Base-by-base conservation (phyloP, 2,113 vertebrate genomes). In the Numenius arquata region DNA sequence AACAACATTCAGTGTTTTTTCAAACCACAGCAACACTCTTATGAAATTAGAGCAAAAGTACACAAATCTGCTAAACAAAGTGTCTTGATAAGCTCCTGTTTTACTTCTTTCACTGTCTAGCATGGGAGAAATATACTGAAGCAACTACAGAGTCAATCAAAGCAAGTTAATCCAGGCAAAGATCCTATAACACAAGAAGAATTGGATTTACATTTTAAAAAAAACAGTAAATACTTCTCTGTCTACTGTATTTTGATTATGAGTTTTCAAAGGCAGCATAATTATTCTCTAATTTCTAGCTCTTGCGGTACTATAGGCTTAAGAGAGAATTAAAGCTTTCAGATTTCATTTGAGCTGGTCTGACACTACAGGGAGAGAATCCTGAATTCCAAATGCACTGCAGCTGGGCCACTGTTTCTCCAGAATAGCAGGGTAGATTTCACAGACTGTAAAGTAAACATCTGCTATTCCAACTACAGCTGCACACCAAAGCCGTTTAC, bases 391-490 rank as follows among this genome's bases (percentile, higher is more conserved):
- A 47, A 93, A 74, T 18, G 27, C 25, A 34, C 26, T 50, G 32
- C 30, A 53, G 15, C 65, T 47, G 82, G 32, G 41, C 50, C 52
- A 71, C 25, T 38, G 19, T 85, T 94, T 96, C 82, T 65, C 43
- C 30, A 20, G 20, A 56, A 93, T 63, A 94, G 81, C n/a, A 8
- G 56, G 91, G 43, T 59, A 85, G 66, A 92, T 92, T 93, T 83
- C 50, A 85, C 67, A 93, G 82, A 76, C 40, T 89, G 34, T 75
- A 91, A 78, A 90, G 77, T 79, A 95, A 94, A 85, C 78, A 95
- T 87, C 94, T 97, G 96, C 91, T 96, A 58, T 61, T 94, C 56
- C 59, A 68, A 61, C 25, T 71, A 76, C 71, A 95, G 58, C 72
- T 90, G 79, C 70, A 75, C 25, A 38, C 73, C 92, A 95, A 71